Evolutionary conservation across 2,888 invertebrate species (phyloP).

Genomic region (Folsomia candida): DNA sequence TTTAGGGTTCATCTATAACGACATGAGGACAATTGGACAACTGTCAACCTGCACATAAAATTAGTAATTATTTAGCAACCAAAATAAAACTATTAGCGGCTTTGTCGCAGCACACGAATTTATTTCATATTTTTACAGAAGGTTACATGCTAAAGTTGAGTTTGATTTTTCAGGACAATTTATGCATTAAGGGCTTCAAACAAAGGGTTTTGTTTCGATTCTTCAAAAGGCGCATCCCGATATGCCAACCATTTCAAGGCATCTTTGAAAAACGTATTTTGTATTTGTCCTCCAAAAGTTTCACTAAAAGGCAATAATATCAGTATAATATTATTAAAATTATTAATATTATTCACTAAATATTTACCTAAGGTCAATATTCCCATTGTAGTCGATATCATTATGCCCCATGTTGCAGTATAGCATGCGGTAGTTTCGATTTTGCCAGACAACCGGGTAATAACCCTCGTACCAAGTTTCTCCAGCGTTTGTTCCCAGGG

Average conservation of each 20-base stretch:
- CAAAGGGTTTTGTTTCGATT: slow-evolving; percentile 21
- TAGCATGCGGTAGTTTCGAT: slow-evolving; percentile 40
- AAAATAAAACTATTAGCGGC: too few species aligned
- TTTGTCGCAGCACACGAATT: too few species aligned
- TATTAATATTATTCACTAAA: slow-evolving; percentile 37
- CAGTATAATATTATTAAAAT: too few species aligned
- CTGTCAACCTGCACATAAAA: too few species aligned
- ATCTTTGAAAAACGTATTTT: slow-evolving; percentile 35
- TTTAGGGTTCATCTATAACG: too few species aligned
- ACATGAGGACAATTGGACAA: too few species aligned
- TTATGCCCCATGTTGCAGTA: slow-evolving; percentile 45
- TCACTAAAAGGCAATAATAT: too few species aligned
- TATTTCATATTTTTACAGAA: too few species aligned
- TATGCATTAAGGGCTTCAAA: slow-evolving; percentile 31
- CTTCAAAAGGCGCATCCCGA: not conserved
- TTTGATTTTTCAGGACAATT: too few species aligned
- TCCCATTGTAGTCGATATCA: slow-evolving; percentile 37
- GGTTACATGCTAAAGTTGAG: too few species aligned
- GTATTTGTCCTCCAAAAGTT: slow-evolving; percentile 37
- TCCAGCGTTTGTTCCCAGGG: slow-evolving; percentile 38
- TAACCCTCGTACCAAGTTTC: slow-evolving; percentile 43
- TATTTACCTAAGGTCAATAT: slow-evolving; percentile 40
- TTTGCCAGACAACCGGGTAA: slow-evolving; percentile 42
- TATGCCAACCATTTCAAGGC: slow-evolving; percentile 34
- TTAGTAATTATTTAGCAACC: too few species aligned